Evolutionary conservation across 2,888 invertebrate genomes (phyloP).

Genomic region (Conops quadrifasciatus): DNA sequence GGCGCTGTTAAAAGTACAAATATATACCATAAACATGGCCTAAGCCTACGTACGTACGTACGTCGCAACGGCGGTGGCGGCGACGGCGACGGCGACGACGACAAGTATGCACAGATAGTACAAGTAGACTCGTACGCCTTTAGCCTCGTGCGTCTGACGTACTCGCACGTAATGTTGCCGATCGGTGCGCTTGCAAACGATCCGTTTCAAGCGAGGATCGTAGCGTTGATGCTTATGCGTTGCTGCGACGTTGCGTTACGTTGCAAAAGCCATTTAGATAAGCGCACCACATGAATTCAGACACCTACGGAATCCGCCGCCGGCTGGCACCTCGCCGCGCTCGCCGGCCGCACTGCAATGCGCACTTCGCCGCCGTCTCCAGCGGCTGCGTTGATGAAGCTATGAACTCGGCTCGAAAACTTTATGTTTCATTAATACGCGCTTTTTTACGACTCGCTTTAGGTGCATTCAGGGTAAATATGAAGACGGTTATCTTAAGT

Average conservation of each 20-base stretch:
- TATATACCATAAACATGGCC: not conserved
- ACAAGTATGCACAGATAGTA: not conserved
- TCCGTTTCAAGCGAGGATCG: not conserved
- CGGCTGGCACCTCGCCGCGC: not conserved
- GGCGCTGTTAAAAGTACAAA: slow-evolving; percentile 11
- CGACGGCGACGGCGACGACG: not conserved
- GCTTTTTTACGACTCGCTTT: not conserved
- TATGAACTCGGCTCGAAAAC: not conserved
- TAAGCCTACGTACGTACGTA: not conserved
- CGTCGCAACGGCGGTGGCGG: not conserved
- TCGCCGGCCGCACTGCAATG: not conserved
- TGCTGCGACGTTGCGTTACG: slow-evolving; percentile 29
- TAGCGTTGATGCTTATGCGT: not conserved
- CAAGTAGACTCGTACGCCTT: not conserved
- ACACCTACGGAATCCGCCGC: slow-evolving; percentile 45
- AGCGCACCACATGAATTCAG: slow-evolving; percentile 47
- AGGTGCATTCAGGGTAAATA: slow-evolving; percentile 1
- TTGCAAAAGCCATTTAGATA: slow-evolving; percentile 47
- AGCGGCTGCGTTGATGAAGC: slow-evolving; percentile 14
- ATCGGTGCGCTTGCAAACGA: not conserved
- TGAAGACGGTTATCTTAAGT: slow-evolving; percentile 41
- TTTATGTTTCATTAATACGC: slow-evolving; percentile 16
- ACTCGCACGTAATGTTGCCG: not conserved
- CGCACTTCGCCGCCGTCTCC: not conserved
- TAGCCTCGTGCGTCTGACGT: not conserved